A percentile compares a stretch with the other conserved stretches of the same genome.
These are phyloP conservation scores for Hippopotamus amphibius DNA, from an alignment of 2,113 vertebrate species.

Conservation along the genomic window DNA sequence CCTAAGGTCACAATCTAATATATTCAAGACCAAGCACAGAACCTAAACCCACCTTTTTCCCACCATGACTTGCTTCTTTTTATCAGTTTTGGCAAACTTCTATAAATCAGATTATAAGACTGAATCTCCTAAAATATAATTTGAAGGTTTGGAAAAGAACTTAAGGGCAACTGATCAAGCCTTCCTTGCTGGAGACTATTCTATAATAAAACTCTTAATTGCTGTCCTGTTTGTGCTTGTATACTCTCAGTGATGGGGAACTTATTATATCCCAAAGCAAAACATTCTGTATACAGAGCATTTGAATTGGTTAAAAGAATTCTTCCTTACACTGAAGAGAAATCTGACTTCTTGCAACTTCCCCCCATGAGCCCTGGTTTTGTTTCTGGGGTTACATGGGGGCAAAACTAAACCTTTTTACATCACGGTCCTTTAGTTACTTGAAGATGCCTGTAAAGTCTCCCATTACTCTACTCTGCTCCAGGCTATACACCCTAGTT, in stretches of 20 bases:
- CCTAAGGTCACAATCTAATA: neutral
- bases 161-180: neutral
- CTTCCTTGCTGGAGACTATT: neutral
- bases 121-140: neutral
- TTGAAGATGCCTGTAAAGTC: neutral
- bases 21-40: neutral
- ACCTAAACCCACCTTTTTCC: neutral
- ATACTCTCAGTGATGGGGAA: neutral
- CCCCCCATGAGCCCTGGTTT: neutral
- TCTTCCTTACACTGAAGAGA: neutral
- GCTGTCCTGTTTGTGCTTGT: neutral
- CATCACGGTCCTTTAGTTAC: neutral
- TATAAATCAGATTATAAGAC: neutral
- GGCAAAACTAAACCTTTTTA: neutral
- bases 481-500: neutral
- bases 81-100: neutral
- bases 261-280: neutral
- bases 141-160: neutral
- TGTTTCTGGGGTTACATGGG: neutral
- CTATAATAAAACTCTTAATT: neutral
- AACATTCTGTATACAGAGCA: neutral
- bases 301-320: neutral
- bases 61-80: neutral
- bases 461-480: neutral
- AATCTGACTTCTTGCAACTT: neutral